These are phyloP conservation scores for Megaustenia siamemsis DNA, from an alignment of 2,888 invertebrate species.

Conservation along the genomic window DNA sequence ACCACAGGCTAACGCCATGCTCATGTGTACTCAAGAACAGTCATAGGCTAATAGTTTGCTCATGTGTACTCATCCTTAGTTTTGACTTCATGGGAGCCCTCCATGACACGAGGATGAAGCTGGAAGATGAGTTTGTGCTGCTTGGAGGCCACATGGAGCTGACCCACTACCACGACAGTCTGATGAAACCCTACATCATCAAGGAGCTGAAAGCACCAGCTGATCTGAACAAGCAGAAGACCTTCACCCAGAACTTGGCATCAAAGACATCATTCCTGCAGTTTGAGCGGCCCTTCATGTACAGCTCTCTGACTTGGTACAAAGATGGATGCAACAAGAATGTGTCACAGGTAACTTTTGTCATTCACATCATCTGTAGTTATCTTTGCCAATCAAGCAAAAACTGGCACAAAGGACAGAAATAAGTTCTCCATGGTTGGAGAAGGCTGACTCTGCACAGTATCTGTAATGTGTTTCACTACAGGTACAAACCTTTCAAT, in stretches of 20 bases:
- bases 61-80: slow-evolving; percentile 10
- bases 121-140: slow-evolving; percentile 73
- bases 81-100: slow-evolving; percentile 60
- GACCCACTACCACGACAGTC: slow-evolving; percentile 38
- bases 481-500: no score
- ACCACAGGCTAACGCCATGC: no score
- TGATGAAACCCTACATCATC: slow-evolving; percentile 61
- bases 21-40: no score
- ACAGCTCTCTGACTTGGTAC: slow-evolving; percentile 68
- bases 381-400: no score
- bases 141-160: slow-evolving; percentile 64
- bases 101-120: slow-evolving; percentile 57
- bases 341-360: slow-evolving; percentile 59
- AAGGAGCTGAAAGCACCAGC: slow-evolving; percentile 55
- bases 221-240: slow-evolving; percentile 28
- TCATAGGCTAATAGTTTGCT: background rate
- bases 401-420: no score
- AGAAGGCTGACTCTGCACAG: no score
- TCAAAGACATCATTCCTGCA: slow-evolving; percentile 67
- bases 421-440: no score
- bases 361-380: background rate
- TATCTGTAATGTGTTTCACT: no score
- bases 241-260: slow-evolving; percentile 12
- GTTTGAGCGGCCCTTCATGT: slow-evolving; percentile 75
- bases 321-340: slow-evolving; percentile 69